phyloP scores from a whole-genome alignment of 2,113 vertebrate genomes.

The Myrmophylax atrothorax region DNA sequence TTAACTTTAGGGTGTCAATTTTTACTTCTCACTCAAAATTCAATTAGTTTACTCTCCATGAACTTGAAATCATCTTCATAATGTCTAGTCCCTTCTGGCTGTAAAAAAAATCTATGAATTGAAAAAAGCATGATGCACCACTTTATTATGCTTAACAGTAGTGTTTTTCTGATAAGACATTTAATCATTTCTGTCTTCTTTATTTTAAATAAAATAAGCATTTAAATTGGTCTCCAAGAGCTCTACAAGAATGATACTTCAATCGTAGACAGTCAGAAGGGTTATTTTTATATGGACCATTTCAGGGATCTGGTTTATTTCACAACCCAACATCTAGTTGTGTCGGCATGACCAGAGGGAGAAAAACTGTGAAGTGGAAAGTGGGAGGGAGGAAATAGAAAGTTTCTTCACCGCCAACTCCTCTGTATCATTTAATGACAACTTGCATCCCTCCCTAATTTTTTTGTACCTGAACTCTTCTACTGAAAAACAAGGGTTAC shows the following conservation, averaged over 20 bases:
- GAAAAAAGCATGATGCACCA: not conserved
- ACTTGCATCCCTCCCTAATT: not conserved
- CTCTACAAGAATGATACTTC: not conserved
- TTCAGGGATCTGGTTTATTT: slow-evolving; percentile 24
- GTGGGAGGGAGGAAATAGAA: slow-evolving; percentile 42
- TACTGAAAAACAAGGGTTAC: not conserved
- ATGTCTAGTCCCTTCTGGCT: not conserved
- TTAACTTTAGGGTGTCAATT: slow-evolving; percentile 27
- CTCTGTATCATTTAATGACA: slow-evolving; percentile 4
- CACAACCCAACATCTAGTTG: slow-evolving; percentile 13
- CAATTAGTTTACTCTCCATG: not conserved
- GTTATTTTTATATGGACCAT: slow-evolving; percentile 28
- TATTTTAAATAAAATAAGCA: slow-evolving; percentile 37
- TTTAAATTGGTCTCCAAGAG: not conserved
- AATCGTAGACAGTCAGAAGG: not conserved
- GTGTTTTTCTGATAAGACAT: not conserved
- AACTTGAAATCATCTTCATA: slow-evolving; percentile 30
- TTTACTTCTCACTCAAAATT: slow-evolving; percentile 29
- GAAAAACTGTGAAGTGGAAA: slow-evolving; percentile 37
- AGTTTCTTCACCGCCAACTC: slow-evolving; percentile 1
- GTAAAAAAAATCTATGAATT: slow-evolving; percentile 4
- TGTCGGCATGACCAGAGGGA: slow-evolving; percentile 13
- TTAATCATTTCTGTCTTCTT: not conserved
- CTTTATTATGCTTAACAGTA: not conserved
- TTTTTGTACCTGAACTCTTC: not conserved